Percentiles rank a stretch among this genome's conserved stretches.
Conservation (phyloP, 2,797 vertebrate genomes). For the Loris lydekkerianus region DNA sequence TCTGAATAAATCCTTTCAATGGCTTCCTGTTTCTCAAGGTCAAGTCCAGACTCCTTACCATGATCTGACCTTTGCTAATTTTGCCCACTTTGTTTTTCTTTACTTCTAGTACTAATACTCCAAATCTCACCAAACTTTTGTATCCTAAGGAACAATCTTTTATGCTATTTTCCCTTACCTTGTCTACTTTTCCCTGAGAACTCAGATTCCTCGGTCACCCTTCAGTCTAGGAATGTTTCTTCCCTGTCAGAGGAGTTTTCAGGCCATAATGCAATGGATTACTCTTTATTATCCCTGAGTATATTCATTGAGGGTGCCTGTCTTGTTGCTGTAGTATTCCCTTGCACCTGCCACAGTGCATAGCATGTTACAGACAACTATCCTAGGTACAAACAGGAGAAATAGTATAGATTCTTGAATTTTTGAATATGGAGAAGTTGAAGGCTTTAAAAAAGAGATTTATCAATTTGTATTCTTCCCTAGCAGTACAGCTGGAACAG, state of each 20-base stretch:
- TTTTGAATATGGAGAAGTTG: slow-evolving; percentile 36
- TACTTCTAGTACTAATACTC: neutral
- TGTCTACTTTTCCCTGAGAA: neutral
- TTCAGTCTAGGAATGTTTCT: neutral
- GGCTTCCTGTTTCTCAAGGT: slow-evolving; percentile 27
- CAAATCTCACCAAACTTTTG: slow-evolving; percentile 15
- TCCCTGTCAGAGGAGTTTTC: slow-evolving; percentile 6
- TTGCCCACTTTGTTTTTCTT: slow-evolving; percentile 13
- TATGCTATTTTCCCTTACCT: neutral
- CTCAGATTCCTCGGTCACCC: neutral
- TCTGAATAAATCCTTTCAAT: slow-evolving; percentile 16
- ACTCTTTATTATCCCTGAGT: slow-evolving; percentile 23
- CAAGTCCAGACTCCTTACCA: neutral
- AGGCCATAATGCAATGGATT: neutral
- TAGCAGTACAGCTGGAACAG: neutral
- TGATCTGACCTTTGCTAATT: neutral
- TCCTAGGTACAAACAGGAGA: slow-evolving; percentile 29
- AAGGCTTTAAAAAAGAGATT: slow-evolving; percentile 28
- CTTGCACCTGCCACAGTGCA: neutral
- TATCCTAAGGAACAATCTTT: neutral
- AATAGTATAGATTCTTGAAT: slow-evolving; percentile 18
- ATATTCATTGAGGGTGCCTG: neutral
- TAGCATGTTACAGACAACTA: neutral
- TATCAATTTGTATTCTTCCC: neutral
- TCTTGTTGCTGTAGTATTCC: neutral